Evolutionary conservation across 2,888 invertebrate species (phyloP), one percentile per base, ranked within the genome.

Genomic region (Nudaria mundana): DNA sequence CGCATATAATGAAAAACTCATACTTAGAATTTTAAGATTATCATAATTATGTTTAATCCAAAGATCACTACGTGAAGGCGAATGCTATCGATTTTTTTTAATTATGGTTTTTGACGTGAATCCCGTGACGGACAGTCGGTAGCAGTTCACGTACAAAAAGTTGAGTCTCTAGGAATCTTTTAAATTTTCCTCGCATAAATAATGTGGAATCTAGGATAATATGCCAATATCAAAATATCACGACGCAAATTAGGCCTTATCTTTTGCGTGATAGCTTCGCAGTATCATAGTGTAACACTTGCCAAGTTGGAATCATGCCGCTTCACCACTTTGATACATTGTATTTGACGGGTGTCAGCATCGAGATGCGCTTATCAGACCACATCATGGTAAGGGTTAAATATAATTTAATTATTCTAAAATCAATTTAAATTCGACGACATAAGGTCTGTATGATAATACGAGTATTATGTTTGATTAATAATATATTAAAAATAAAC

Each of bases 271-370:
- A 80, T 82, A 84, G 82, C 82, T 74, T 79, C 79, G 81, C 81
- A 78, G 67, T 73, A 66, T 57, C 66, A 49, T 52, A 44, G 54
- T 52, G 66, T 66, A 72, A 71, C 62, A 79, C 76, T 70, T 65
- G 72, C 72, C 82, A 84, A 84, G 83, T 77, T 84, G 82, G 54
- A 80, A 76, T 79, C 76, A 72, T 80, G 74, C 71, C 80, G 81
- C 79, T 80, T 79, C 81, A 79, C 78, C 76, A 79, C 64, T 63
- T 69, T 73, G 64, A 77, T 76, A 63, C 74, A 73, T 80, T 81
- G 76, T 78, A 82, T 82, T 77, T 78, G 83, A 86, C 80, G 78
- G 71, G 74, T 44, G 79, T 76, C 81, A 70, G 66, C 71, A 69
- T 66, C 59, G 66, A 66, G 75, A 70, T 75, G 76, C 71, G 75